These are phyloP conservation scores for Papilio gigon DNA, from an alignment of 2,888 invertebrate species.

Conservation along the genomic window DNA sequence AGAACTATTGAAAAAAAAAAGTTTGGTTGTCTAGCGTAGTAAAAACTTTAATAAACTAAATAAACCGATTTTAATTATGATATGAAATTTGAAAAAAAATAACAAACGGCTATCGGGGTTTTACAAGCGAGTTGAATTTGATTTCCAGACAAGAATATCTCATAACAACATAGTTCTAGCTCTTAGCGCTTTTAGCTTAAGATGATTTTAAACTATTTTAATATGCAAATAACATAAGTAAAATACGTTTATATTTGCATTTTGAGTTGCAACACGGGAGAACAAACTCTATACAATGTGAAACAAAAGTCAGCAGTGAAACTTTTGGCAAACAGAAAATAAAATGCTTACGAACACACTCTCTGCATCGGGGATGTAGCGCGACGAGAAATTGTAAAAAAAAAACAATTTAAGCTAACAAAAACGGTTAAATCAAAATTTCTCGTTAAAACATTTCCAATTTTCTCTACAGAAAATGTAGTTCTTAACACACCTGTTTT, in stretches of 20 bases:
- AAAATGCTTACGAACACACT: constrained; percentile 5
- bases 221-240: neutral
- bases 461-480: neutral
- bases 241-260: neutral
- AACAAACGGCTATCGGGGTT: neutral
- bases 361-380: constrained; percentile 6
- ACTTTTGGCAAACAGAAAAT: constrained; percentile 16
- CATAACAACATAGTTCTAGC: neutral
- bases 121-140: too few relatives aligned
- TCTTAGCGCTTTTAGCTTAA: too few relatives aligned
- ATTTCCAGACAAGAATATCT: neutral
- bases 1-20: constrained; percentile 19
- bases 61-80: neutral
- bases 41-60: neutral
- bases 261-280: neutral
- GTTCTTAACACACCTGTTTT: too few relatives aligned
- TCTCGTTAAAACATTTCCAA: constrained; percentile 22
- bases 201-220: too few relatives aligned
- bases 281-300: neutral
- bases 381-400: constrained; percentile 13
- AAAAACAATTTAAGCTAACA: constrained; percentile 19
- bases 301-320: neutral
- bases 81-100: too few relatives aligned
- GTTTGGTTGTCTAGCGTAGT: constrained; percentile 6
- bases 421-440: constrained; percentile 18